Evolutionary conservation across 2,888 invertebrate genomes (phyloP), one percentile per base, ranked within the genome.

Genomic region (Platynereis dumerilii): DNA sequence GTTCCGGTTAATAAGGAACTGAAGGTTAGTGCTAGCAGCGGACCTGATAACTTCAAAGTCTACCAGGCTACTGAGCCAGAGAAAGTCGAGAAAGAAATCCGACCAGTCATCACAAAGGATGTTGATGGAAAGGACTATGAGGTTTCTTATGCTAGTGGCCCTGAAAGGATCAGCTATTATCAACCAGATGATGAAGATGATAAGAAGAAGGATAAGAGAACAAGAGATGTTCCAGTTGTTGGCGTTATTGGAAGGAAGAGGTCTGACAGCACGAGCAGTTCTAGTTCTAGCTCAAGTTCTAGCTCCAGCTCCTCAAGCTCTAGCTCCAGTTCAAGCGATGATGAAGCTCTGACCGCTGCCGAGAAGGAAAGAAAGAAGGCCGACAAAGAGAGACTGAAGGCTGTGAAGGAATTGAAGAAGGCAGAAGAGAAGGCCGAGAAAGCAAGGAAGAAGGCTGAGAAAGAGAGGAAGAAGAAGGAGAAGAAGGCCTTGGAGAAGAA

Each of bases 261-360:
- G 34, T 34, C 34, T 7, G 48, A 48, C 20, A 48, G 22, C 20
- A 20, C 48, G 10, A 22, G 48, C 20, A 48, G 48, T 48, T n/a
- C 48, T n/a, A 48, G 48, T 48, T 48, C 48, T n/a, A 48, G n/a
- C 48, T 48, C 48, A 5, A 48, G 48, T 48, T n/a, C 48, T 48
- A 48, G 48, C 22, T 48, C 48, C 17, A 48, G 48, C 17, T 48
- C 48, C 17, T 48, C 48, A 5, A 48, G 48, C n/a, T 48, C 48
- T n/a, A 48, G 48, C 48, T 48, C 48, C 48, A 48, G 48, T 48
- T 48, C 48, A 48, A 22, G 22, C 17, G 48, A 48, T 3, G 48
- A 48, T 48, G 48, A 48, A 7, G 48, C n/a, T 10, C 7, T 22
- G 22, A 48, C n/a, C 20, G 5, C 7, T 10, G 48, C 20, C 5